These are phyloP conservation scores for Labrus mixtus DNA, from an alignment of 2,113 vertebrate species.

Conservation along the genomic window DNA sequence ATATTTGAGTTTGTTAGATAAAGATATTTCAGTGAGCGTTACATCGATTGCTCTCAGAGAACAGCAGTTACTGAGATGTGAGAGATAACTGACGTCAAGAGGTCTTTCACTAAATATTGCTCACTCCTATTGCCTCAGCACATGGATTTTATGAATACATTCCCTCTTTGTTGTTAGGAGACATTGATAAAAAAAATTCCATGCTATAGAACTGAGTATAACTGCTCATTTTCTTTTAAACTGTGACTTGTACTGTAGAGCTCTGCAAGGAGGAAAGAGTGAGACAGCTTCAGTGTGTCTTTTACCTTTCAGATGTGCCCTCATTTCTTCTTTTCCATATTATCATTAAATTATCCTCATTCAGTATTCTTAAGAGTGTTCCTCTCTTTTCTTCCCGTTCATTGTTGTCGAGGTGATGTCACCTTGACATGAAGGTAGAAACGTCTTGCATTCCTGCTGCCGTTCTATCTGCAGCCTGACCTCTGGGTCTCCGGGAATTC, in stretches of 20 bases:
- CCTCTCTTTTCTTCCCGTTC: constrained; percentile 15
- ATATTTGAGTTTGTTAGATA: constrained; percentile 45
- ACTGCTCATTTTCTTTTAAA: constrained; percentile 13
- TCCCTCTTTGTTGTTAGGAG: constrained; percentile 10
- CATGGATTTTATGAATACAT: constrained; percentile 27
- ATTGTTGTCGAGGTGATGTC: constrained; percentile 62
- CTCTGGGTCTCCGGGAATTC: constrained; percentile 60
- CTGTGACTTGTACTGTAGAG: not conserved
- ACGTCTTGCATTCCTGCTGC: constrained; percentile 38
- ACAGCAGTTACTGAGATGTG: constrained; percentile 21
- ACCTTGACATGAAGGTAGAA: constrained; percentile 71
- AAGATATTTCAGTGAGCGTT: constrained; percentile 46
- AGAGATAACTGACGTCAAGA: constrained; percentile 41
- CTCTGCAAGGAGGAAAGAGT: not conserved
- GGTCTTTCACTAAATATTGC: constrained; percentile 27
- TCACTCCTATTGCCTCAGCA: constrained; percentile 1
- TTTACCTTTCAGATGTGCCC: constrained; percentile 34
- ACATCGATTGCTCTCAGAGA: constrained; percentile 35
- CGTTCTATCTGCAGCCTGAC: constrained; percentile 52
- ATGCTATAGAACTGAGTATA: not conserved
- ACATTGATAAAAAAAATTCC: not conserved
- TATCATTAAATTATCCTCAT: constrained; percentile 50
- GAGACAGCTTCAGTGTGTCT: constrained; percentile 14
- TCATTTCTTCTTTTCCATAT: not conserved
- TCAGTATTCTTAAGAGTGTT: constrained; percentile 26